Conservation (phyloP, 2,113 vertebrate genomes). For the Tenebrosternarchus preto region DNA sequence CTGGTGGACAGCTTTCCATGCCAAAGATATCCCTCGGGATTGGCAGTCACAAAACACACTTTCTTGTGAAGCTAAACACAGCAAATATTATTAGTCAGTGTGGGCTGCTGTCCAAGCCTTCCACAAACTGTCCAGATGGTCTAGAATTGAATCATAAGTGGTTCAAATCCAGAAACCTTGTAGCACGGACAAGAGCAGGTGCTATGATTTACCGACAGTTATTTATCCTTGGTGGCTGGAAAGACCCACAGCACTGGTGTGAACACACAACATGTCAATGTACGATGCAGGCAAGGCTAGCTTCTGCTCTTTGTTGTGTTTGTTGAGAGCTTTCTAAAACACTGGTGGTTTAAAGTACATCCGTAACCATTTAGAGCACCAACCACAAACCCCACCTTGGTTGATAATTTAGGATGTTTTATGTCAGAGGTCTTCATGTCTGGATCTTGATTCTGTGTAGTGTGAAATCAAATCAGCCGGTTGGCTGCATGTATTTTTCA, state of each 20-base stretch:
- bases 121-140: neutral
- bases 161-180: neutral
- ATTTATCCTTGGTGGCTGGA: neutral
- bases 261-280: neutral
- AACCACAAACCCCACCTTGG: neutral
- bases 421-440: too few species aligned
- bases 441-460: too few species aligned
- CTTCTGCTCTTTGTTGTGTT: neutral
- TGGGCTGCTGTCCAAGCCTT: neutral
- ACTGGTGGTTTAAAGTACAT: neutral
- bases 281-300: neutral
- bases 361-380: neutral
- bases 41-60: neutral
- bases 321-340: neutral
- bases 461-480: too few species aligned
- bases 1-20: neutral
- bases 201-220: neutral
- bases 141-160: neutral
- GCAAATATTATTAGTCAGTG: neutral
- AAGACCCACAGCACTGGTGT: neutral
- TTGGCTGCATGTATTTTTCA: too few species aligned
- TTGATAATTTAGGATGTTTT: neutral
- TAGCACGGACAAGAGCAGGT: neutral
- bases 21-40: neutral
- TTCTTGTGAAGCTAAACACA: neutral